Evolutionary conservation across 2,797 vertebrate species (phyloP), one percentile per base, ranked within the genome.

Genomic region (Manis crassicaudata): DNA sequence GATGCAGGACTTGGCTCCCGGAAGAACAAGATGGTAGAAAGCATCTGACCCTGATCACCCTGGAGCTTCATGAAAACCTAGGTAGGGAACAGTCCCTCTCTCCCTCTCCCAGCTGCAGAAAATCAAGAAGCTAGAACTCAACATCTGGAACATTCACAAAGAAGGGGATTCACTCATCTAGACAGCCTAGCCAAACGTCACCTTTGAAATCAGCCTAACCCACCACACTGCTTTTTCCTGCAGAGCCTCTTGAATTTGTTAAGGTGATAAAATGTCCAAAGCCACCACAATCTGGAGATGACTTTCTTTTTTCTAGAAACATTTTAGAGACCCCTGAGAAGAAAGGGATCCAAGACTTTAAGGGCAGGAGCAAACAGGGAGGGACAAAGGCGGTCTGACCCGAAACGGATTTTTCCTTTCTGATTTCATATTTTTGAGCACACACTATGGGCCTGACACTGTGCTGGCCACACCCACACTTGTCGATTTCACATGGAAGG

Each of bases 401-500:
- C 20, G 46, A 10, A 1, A 13, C 23, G 6, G 7, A 16, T 7
- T 50, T 32, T 52, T 12, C 18, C 37, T 60, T 85, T 50, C 58
- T 62, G 20, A 32, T 63, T 63, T 35, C 56, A 27, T 2, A 37
- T 29, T n/a, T 20, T 6, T 68, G 37, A 40, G 8, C 12, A 56
- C 0, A 4, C 8, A 16, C 40, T 13, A 3, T 5, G 3, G n/a
- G 40, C 23, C 83, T 16, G 11, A 9, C 3, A 0, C 18, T 27
- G 2, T 23, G 25, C 87, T 70, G n/a, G 43, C 14, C 2, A 5
- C 18, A 27, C 1, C 37, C 58, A 29, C 21, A 20, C 2, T 0
- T 12, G 10, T 5, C 21, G 43, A 29, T 50, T 93, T 35, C 46
- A 14, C 20, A 1, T 3, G 6, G 21, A 16, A 79, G 35, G 13